Conservation (phyloP, 2,888 invertebrate species). For the Eumacrocentrus americanus region DNA sequence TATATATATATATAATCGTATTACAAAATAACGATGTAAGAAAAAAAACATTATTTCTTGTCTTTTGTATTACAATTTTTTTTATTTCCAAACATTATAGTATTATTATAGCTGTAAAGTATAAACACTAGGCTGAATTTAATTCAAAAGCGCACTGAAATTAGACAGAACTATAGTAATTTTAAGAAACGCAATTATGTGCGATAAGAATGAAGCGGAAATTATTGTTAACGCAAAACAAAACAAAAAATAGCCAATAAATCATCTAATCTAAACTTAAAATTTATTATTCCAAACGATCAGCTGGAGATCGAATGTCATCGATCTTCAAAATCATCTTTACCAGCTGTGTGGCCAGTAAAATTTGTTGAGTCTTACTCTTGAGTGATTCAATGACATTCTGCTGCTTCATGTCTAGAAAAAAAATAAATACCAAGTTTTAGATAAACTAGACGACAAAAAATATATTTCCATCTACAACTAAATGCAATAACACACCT, state of each 20-base stretch:
- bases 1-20: background rate
- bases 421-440: slow-evolving; percentile 23
- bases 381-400: slow-evolving; percentile 96
- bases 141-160: slow-evolving; percentile 11
- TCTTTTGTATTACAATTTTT: slow-evolving; percentile 28
- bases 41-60: background rate
- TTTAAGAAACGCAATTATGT: background rate
- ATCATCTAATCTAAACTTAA: too few relatives aligned
- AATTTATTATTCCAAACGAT: slow-evolving; percentile 41
- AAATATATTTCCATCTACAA: background rate
- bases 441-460: background rate
- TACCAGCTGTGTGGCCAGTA: slow-evolving; percentile 95
- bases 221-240: too few relatives aligned
- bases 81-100: slow-evolving; percentile 28
- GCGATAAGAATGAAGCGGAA: too few relatives aligned
- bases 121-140: background rate
- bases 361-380: slow-evolving; percentile 96
- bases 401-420: slow-evolving; percentile 89
- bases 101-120: background rate
- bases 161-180: slow-evolving; percentile 19
- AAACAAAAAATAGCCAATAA: too few relatives aligned
- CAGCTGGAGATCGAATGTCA: slow-evolving; percentile 77
- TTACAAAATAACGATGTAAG: background rate
- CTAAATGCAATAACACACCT: slow-evolving; percentile 45
- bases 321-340: slow-evolving; percentile 99